Evolutionary conservation across 1,140 invertebrate species (phyloP).

Genomic region (Bombus superbus): DNA sequence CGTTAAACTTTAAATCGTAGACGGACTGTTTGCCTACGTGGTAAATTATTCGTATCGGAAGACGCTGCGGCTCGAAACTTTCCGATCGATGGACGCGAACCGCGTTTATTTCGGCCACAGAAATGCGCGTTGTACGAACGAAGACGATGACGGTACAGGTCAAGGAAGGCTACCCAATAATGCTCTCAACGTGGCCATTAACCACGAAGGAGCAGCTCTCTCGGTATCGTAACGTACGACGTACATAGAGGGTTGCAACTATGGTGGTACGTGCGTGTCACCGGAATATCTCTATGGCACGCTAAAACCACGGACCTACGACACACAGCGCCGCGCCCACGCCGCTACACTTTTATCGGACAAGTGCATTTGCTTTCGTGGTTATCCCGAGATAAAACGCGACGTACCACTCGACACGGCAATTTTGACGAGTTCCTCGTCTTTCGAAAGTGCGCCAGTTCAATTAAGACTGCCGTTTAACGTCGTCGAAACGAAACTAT

Average conservation of each 20-base stretch:
- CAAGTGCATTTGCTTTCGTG: neutral
- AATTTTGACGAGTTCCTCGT: neutral
- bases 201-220: slow-evolving; percentile 27
- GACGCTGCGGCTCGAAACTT: neutral
- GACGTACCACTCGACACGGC: neutral
- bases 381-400: neutral
- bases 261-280: neutral
- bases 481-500: neutral
- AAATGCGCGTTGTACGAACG: slow-evolving; percentile 9
- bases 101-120: slow-evolving; percentile 21
- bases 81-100: slow-evolving; percentile 2
- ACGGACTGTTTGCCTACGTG: neutral
- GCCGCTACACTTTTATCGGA: neutral
- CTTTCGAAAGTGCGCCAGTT: neutral
- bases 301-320: neutral
- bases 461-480: too few species aligned
- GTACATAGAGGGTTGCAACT: neutral
- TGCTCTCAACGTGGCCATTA: slow-evolving; percentile 55
- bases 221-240: neutral
- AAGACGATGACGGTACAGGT: slow-evolving; percentile 25
- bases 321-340: too few species aligned
- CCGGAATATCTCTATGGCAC: neutral
- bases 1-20: neutral
- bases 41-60: slow-evolving; percentile 13
- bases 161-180: slow-evolving; percentile 52